Conservation (phyloP, 2,797 vertebrate species). For the Merluccius polli region DNA sequence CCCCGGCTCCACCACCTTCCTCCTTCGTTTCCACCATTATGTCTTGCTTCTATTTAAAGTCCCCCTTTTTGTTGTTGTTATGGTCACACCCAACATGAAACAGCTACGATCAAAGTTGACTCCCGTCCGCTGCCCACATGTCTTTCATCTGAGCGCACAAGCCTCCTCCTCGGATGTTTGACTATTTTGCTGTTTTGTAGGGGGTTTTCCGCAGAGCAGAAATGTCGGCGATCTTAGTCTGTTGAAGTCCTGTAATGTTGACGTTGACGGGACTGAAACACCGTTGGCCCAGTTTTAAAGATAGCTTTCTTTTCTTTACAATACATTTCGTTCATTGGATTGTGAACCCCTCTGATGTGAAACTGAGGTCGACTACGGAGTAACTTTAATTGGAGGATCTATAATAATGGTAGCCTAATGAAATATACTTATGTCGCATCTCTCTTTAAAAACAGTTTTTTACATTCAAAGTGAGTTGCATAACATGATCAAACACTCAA, state of each 20-base stretch:
- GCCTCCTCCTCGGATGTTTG: background rate
- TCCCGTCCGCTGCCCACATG: background rate
- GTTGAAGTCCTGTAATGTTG: background rate
- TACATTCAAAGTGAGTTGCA: background rate
- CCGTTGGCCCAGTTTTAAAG: too few species aligned
- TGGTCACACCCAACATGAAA: background rate
- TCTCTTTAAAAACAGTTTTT: background rate
- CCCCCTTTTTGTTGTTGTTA: background rate
- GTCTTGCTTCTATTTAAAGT: conserved; percentile 18
- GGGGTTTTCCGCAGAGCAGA: background rate
- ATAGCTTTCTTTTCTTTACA: too few species aligned
- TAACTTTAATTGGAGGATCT: too few species aligned
- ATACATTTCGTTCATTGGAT: too few species aligned
- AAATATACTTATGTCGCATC: background rate
- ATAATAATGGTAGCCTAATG: background rate
- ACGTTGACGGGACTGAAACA: background rate
- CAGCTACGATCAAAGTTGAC: background rate
- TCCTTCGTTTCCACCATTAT: background rate
- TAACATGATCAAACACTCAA: background rate
- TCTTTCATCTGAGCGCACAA: background rate
- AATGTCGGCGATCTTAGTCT: background rate
- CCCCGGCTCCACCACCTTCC: background rate
- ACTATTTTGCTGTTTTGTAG: too few species aligned
- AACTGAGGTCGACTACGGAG: background rate
- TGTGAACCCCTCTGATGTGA: background rate